Evolutionary conservation across 1,140 invertebrate genomes (phyloP), one percentile per base, ranked within the genome.

Genomic region (Spodoptera frugiperda): DNA sequence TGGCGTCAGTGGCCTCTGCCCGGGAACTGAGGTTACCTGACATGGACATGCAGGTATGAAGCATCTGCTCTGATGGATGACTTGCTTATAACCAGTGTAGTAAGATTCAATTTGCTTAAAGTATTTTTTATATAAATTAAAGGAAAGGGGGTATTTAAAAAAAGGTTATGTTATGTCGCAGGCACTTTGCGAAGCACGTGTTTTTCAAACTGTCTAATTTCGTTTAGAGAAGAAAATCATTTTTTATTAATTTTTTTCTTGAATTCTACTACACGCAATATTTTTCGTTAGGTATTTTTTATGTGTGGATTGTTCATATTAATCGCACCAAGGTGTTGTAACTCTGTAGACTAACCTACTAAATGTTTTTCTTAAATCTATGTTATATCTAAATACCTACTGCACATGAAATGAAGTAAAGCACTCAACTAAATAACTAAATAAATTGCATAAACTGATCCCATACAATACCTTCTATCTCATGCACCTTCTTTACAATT

Each of bases 1-100:
- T 92, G 0, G 91, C 90, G 0, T 92, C 90, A 0, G 88, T 92
- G 3, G 91, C 92, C 0, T 93, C 91, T 0, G 91, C 91, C 0
- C 83, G 90, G 30, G 92, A 93, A 54, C 78, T 93, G 1, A 67
- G 92, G 12, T 76, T 89, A n/a, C 87, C 90, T 5, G 92, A 92
- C 48, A 82, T 90, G 61, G 92, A 93, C 12, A 84, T 93, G 87
- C 92, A 91, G 89, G 91, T 93, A 44, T 71, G 21, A 30, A 51
- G 8, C 14, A n/a, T 17, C 14, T 39, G 2, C 17, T 63, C 59
- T 10, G 14, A 21, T 19, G 6, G 21, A 19, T n/a, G 30, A 33
- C 14, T 59, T 59, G 57, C 57, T 59, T 59, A n/a, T 6, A 59
- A 15, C 12, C 14, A 15, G 55, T 57, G 11, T 33, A 54, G 53